Base-by-base conservation (phyloP, 2,113 vertebrate genomes). In the Rhinogobius similis region DNA sequence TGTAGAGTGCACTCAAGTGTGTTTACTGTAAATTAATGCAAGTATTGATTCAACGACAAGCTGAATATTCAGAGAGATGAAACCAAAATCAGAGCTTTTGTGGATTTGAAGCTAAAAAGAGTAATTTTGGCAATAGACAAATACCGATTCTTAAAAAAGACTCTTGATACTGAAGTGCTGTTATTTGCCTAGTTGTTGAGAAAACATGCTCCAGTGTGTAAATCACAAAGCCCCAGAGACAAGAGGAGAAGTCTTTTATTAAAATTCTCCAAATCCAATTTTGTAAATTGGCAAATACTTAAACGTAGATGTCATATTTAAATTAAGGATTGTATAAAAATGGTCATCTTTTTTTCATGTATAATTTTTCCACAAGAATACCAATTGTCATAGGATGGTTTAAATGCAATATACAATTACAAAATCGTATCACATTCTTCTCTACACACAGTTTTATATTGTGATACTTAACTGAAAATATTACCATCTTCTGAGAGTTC, bases 131-230 rank as follows among this genome's bases (percentile, higher is more conserved):
- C 10, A 56, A 26, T 13, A 56, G 53, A 58, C 29, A 36, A 36
- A 58, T 29, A 29, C 14, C 53, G 11, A 61, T 38, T 36, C 32
- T 36, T 21, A 36, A 38, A 61, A n/a, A 10, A 11, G 29, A 61
- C 58, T 11, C 18, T 61, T 61, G 29, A 61, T n/a, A 10, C 20
- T 61, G 29, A 36, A 61, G 58, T 38, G 58, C 58, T 61, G 58
- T 36, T 32, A 36, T 61, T 32, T 61, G 18, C 29, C 20, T n/a
- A 21, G 58, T 50, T 50, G 46, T 21, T 50, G n/a, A 50, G 46
- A 50, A n/a, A n/a, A 21, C 46, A 50, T 50, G 20, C 46, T 50
- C 46, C 46, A 50, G 46, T 50, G 43, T 46, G 9, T 21, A 50
- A 50, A 50, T 21, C 20, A 6, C 20, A 21, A 21, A 50, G 20